Evolutionary conservation across 1,140 invertebrate genomes (phyloP).

Genomic region (Anastrepha ludens): DNA sequence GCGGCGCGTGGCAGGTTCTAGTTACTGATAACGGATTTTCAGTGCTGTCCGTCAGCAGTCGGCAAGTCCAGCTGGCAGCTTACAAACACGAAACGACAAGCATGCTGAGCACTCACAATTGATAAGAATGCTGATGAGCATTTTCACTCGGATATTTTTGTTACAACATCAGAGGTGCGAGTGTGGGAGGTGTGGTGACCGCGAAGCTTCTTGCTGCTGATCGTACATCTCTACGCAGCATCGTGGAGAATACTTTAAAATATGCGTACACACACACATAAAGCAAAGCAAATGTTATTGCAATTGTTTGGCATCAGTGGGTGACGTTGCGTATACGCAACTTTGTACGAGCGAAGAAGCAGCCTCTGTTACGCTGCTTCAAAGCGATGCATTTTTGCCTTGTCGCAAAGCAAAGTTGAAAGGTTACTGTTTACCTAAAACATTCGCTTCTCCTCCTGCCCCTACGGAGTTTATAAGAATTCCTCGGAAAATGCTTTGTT

Average conservation of each 20-base stretch:
- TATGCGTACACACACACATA: neutral
- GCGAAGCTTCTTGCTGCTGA: neutral
- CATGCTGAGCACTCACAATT: neutral
- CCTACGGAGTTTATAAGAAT: neutral
- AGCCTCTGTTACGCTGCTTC: neutral
- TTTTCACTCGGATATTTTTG: too few species aligned
- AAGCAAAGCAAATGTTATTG: slow-evolving; percentile 24
- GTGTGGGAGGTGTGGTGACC: neutral
- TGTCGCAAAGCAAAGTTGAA: neutral
- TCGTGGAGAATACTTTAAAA: neutral
- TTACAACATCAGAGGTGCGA: neutral
- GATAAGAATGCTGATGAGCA: slow-evolving; percentile 37
- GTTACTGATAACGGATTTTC: too few species aligned
- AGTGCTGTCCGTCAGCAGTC: too few species aligned
- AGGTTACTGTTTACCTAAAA: slow-evolving; percentile 42
- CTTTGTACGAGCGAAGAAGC: neutral
- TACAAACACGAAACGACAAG: neutral
- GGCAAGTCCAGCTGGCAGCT: neutral
- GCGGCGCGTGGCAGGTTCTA: too few species aligned
- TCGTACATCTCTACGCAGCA: neutral
- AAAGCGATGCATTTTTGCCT: neutral
- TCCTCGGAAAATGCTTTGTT: neutral
- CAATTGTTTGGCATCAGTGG: too few species aligned
- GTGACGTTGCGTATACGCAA: slow-evolving; percentile 11
- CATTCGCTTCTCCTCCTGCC: neutral